Conservation (phyloP, 2,113 vertebrate genomes). For the Nymphicus hollandicus region DNA sequence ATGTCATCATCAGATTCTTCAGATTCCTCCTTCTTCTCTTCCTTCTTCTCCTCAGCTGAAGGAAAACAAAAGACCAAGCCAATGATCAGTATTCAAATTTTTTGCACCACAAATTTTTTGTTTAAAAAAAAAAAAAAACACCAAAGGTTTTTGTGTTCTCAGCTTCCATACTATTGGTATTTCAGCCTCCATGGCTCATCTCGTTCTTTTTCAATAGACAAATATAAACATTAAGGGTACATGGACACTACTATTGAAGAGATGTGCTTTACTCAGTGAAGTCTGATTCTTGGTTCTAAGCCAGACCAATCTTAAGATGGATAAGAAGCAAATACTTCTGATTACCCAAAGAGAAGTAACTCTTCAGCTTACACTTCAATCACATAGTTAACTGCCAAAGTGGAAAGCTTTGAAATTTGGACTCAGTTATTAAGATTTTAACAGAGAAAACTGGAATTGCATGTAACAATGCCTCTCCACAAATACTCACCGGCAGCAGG, state of each 20-base stretch:
- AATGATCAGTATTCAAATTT: not conserved
- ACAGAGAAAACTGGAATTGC: not conserved
- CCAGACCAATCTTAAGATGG: not conserved
- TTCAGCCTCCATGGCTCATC: not conserved
- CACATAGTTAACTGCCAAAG: not conserved
- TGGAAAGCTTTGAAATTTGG: not conserved
- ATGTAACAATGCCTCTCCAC: accelerated
- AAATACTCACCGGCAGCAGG: constrained; percentile 71
- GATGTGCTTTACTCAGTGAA: not conserved
- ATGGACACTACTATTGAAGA: not conserved
- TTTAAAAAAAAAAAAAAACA: not conserved
- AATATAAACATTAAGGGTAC: not conserved
- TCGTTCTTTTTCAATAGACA: not conserved
- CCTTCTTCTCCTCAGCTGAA: constrained; percentile 85
- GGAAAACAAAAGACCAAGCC: not conserved
- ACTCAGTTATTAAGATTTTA: not conserved
- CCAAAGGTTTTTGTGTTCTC: not conserved
- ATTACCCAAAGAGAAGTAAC: not conserved
- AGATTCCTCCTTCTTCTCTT: constrained; percentile 96
- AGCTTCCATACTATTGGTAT: not conserved
- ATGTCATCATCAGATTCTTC: constrained; percentile 97
- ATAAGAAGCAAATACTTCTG: not conserved
- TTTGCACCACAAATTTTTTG: not conserved
- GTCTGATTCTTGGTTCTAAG: not conserved
- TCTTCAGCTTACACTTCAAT: not conserved